Conservation (phyloP, 2,113 vertebrate species). For the Microcebus murinus region DNA sequence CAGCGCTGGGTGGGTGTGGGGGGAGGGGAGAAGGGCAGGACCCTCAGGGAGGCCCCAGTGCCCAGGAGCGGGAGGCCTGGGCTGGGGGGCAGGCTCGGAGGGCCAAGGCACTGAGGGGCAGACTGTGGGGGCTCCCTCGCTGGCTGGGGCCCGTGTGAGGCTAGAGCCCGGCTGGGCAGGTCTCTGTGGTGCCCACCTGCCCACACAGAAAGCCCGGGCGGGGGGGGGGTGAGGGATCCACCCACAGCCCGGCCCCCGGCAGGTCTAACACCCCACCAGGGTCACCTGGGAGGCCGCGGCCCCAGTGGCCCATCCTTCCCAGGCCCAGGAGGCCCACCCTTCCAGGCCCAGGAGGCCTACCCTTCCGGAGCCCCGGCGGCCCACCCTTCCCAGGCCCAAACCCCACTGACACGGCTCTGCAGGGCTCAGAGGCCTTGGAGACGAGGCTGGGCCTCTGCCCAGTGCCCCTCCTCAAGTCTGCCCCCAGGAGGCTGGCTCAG, state of each 20-base stretch:
- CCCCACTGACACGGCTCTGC: fast-evolving
- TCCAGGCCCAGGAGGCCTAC: too few relatives aligned
- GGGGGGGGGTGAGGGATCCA: not conserved
- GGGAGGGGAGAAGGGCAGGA: not conserved
- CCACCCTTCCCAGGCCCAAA: too few relatives aligned
- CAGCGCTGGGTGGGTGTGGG: too few relatives aligned
- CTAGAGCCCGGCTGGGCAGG: not conserved
- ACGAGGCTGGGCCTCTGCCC: fast-evolving
- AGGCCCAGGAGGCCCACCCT: not conserved
- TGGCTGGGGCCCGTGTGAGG: too few relatives aligned
- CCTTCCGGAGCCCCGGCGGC: too few relatives aligned
- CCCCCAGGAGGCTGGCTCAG: not conserved
- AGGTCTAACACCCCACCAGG: fast-evolving
- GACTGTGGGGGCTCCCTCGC: too few relatives aligned
- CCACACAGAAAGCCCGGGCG: not conserved
- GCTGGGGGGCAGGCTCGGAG: not conserved
- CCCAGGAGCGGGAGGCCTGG: too few relatives aligned
- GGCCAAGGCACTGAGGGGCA: not conserved
- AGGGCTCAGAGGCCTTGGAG: not conserved
- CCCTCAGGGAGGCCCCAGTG: not conserved
- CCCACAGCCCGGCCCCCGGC: too few relatives aligned
- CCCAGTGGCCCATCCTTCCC: not conserved
- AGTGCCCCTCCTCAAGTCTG: not conserved
- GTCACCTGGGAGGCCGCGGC: not conserved
- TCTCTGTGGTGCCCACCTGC: not conserved